A percentile compares a stretch with the other conserved stretches of the same genome.
Evolutionary conservation across 2,888 invertebrate genomes (phyloP).

Genomic region (Volucella zonaria): DNA sequence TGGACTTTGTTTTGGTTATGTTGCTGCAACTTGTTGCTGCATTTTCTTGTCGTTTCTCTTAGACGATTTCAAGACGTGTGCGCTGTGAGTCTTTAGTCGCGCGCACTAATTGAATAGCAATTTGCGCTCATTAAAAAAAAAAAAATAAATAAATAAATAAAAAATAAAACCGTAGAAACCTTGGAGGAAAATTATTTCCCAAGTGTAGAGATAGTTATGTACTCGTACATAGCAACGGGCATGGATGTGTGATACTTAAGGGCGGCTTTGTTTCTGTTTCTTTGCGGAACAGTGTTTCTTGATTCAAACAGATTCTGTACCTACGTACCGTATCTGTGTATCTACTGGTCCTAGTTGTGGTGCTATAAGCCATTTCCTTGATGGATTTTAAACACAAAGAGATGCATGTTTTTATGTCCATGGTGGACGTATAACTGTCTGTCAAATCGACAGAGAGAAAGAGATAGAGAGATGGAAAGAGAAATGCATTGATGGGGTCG

Average conservation of each 20-base stretch:
- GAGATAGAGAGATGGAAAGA: constrained; percentile 41
- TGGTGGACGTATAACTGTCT: constrained; percentile 59
- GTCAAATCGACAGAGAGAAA: constrained; percentile 63
- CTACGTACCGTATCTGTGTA: no score
- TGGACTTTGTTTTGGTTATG: constrained; percentile 38
- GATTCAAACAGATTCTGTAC: no score
- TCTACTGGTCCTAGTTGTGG: constrained; percentile 8
- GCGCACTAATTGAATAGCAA: constrained; percentile 73
- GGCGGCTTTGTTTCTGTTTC: constrained; percentile 61
- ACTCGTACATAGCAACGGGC: background rate
- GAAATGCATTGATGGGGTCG: constrained; percentile 57
- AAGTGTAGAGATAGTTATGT: background rate
- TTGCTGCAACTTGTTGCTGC: constrained; percentile 66
- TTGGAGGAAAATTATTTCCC: constrained; percentile 48
- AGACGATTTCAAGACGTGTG: constrained; percentile 57
- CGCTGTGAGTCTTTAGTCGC: constrained; percentile 63
- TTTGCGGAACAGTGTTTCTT: constrained; percentile 34
- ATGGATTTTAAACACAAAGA: constrained; percentile 56
- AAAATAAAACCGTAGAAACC: constrained; percentile 2
- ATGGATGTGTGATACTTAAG: constrained; percentile 40
- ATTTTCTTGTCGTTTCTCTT: background rate
- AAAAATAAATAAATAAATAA: constrained; percentile 47
- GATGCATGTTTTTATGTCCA: constrained; percentile 68
- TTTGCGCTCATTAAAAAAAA: constrained; percentile 70
- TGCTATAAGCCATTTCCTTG: constrained; percentile 52